Evolutionary conservation across 2,888 invertebrate genomes (phyloP).

Genomic region (Ptychoptera contaminata): DNA sequence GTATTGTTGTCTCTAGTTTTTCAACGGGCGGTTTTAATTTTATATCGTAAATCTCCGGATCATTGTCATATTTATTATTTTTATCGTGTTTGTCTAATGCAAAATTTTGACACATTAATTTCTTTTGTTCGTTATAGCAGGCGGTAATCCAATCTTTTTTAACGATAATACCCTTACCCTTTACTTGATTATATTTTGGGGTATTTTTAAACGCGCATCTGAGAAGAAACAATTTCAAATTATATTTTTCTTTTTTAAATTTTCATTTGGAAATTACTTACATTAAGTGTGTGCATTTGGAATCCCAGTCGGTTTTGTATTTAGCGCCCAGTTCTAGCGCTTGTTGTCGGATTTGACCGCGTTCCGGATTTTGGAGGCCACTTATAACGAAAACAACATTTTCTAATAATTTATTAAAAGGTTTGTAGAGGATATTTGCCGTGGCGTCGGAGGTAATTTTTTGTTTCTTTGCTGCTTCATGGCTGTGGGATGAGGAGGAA

Average conservation of each 20-base stretch:
- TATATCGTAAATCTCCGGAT: conserved; percentile 24
- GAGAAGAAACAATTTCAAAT: conserved; percentile 16
- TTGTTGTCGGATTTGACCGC: conserved; percentile 47
- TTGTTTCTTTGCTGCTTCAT: conserved; percentile 17
- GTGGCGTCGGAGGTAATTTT: conserved; percentile 13
- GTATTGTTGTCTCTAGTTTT: not conserved
- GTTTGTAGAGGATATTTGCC: conserved; percentile 23
- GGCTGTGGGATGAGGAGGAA: conserved; percentile 12
- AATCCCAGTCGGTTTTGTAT: conserved; percentile 61
- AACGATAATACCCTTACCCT: conserved; percentile 44
- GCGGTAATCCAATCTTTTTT: conserved; percentile 59
- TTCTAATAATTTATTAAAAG: conserved; percentile 42
- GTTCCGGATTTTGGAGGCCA: conserved; percentile 70
- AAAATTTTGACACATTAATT: conserved; percentile 26
- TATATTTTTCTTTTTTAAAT: conserved; percentile 1
- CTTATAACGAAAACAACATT: conserved; percentile 67
- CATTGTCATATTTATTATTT: conserved; percentile 21
- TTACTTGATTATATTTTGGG: conserved; percentile 66
- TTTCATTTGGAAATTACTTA: conserved; percentile 31
- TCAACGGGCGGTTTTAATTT: conserved; percentile 11
- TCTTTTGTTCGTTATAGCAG: conserved; percentile 40
- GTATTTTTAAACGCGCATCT: conserved; percentile 84
- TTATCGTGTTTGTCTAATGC: conserved; percentile 21
- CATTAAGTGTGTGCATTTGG: conserved; percentile 70
- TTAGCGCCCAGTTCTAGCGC: conserved; percentile 65